Base-by-base conservation (phyloP, 2,113 vertebrate genomes). In the Lagopus leucura region DNA sequence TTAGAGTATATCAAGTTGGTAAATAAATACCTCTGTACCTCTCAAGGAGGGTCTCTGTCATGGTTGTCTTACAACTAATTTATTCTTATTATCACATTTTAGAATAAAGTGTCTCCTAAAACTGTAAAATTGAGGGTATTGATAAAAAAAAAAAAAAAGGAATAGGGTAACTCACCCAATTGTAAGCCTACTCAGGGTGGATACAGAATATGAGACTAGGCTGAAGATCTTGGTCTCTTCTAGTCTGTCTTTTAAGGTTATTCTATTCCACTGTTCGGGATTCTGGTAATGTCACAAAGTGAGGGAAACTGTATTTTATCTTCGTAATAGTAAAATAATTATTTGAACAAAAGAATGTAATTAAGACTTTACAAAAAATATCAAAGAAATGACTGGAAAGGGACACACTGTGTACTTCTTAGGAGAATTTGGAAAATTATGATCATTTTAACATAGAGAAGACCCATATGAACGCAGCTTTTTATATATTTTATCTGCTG, bases 401-500 rank as follows among this genome's bases (percentile, higher is more conserved):
- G 89, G 64, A 93, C 94, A 86, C 90, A 85, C 91, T 79, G 76
- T 63, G 91, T 89, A 73, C 6, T 76, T 70, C 71, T 94, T 72
- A 61, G 78, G 63, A 21, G 45, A 69, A 2, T 87, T 65, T 82
- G 61, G 48, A 90, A 93, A 94, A 92, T 72, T 72, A 69, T 54
- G 7, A 70, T 87, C 74, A 63, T 90, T 96, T 92, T 89, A 90
- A 82, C 71, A 69, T 66, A 58, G 34, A 86, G 54, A 89, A 87
- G 25, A 90, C 54, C 70, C 14, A 11, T 16, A 58, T 79, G 91
- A 96, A 92, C 77, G 45, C 60, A 91, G 92, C 92, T 95, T 94
- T 96, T 82, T 82, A 92, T 94, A 85, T 43, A 94, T 96, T 97
- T 94, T 89, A 95, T 97, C 97, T 92, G 96, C 96, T 96, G 96